These are phyloP conservation scores for Ctena decussata DNA, from an alignment of 2,888 invertebrate species.

Conservation along the genomic window DNA sequence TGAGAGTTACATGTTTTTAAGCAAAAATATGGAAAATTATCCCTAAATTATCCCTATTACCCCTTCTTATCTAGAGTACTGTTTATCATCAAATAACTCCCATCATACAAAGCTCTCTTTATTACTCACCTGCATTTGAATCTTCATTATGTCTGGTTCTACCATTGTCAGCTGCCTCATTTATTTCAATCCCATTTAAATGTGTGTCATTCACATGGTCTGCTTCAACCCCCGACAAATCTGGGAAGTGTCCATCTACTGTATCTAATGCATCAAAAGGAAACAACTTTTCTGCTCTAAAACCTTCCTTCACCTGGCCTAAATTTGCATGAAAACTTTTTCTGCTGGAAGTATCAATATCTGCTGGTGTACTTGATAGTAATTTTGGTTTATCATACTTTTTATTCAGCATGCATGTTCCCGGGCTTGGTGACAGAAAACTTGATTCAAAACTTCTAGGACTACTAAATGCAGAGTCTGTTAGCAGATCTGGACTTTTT, in stretches of 20 bases:
- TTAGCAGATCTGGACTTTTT: background rate
- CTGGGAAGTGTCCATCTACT: background rate
- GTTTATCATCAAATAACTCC: no score
- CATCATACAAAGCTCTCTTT: no score
- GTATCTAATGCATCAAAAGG: background rate
- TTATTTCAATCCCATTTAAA: no score
- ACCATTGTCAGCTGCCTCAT: no score
- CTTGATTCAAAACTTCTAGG: background rate
- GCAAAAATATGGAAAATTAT: no score
- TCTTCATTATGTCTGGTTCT: no score
- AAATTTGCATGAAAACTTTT: background rate
- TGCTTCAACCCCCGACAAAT: background rate
- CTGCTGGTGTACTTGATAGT: background rate
- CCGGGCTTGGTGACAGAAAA: background rate
- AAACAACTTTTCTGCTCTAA: background rate
- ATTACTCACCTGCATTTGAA: no score
- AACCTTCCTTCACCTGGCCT: background rate
- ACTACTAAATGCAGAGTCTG: slow-evolving; percentile 1
- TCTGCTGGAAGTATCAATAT: background rate
- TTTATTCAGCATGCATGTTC: background rate
- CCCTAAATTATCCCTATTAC: no score
- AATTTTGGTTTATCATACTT: no score
- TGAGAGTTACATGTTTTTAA: no score
- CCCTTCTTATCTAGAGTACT: no score
- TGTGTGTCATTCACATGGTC: no score